Base-by-base conservation (phyloP, 2,797 vertebrate species). In the Protosalanx chinensis region DNA sequence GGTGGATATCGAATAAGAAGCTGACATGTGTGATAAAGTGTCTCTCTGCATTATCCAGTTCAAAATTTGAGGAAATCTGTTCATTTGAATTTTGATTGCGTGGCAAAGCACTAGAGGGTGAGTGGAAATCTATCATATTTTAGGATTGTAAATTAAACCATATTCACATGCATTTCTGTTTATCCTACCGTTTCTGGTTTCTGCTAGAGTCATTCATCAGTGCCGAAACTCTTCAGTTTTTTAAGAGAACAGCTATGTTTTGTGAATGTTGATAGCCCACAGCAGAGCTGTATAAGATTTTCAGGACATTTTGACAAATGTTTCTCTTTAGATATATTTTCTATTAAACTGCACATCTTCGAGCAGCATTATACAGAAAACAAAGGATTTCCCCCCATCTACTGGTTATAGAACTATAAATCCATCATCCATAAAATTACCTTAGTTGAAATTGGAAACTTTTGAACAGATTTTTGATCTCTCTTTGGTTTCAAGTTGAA, bases 61-160 rank as follows among this genome's bases (percentile, higher is more conserved):
- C 62, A 64, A 37, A 60, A 29, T 27, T 10, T 60, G 23, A 10
- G 12, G 41, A 46, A 46, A 46, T 49, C 20, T 65, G 12, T 3
- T 37, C 35, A 65, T 65, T 65, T 65, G 18, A 35, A 65, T 13
- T 65, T 65, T 64, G n/a, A 64, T 20, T 37, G 20, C 18, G 20
- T 46, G 13, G 3, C 62, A 64, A 41, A 8, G 13, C n/a, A 8
- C 33, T 20, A 1, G 5, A 23, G 32, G 6, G 63, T 41, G n/a
- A 20, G 23, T 20, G n/a, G 18, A 1, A 37, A 33, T 33, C 29
- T 64, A 20, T 46, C 41, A 46, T 46, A 64, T 20, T n/a, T 33
- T 20, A 4, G 35, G 33, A 64, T 23, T 20, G 41, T n/a, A 64
- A 18, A 5, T 64, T 10, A 46, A 46, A 46, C 10, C 41, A 41